Base-by-base conservation (phyloP, 2,113 vertebrate species). In the Saccopteryx leptura region DNA sequence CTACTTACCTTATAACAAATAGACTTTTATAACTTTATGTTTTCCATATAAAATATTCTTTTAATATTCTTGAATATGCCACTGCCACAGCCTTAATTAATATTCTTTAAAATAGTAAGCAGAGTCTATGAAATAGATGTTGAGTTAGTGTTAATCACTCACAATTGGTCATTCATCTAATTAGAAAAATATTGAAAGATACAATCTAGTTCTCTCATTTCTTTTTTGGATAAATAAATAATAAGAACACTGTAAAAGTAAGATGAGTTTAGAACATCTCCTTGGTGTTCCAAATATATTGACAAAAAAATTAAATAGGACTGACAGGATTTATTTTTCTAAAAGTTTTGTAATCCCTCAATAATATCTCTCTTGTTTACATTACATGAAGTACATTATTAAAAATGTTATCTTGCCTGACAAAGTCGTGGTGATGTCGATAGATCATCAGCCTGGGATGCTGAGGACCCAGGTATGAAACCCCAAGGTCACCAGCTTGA, bases 161-260 rank as follows among this genome's bases (percentile, higher is more conserved):
- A 81, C 58, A 93, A 91, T n/a, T 71, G 39, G 65, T 9, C 28
- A 56, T 26, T 69, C 33, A 68, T 68, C 39, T 92, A 81, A 92
- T 74, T 85, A 85, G 56, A 93, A 84, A 91, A 92, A 93, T 46
- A 80, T 7, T 88, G 75, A 95, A 84, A 75, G 88, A 72, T 14
- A 60, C 24, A n/a, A 76, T 91, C 21, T 66, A 68, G 39, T 76
- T 92, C 23, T 26, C 18, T 97, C 11, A 68, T 78, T 93, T 71
- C 17, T 83, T 89, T 83, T 24, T 26, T 89, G 56, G 31, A 74
- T 86, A 92, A 79, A 61, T 90, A 76, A 93, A 82, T 28, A n/a
- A 21, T 52, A 96, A 90, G 23, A 1, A 50, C n/a, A 95, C 71
- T 93, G 80, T 81, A 81, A 86, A 94, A 65, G 58, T 79, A 68